Conservation (phyloP, 2,797 vertebrate species). For the Crocodylus rhombifer region DNA sequence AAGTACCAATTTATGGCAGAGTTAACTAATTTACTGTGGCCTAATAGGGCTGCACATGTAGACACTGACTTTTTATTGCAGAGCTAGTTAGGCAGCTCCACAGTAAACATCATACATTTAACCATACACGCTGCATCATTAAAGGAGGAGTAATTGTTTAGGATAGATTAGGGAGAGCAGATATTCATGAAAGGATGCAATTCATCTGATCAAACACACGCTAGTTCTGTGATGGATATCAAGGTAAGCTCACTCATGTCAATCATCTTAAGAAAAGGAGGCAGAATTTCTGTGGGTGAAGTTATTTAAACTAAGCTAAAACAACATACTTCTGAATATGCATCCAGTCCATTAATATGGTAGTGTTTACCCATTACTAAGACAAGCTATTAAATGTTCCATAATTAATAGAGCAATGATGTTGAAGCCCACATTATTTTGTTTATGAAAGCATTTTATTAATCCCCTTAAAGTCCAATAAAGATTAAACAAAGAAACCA, state of each 20-base stretch:
- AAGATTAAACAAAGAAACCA: slow-evolving; percentile 49
- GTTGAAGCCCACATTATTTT: slow-evolving; percentile 44
- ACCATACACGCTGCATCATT: rapidly evolving
- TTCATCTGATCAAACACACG: background rate
- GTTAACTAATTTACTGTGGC: no score
- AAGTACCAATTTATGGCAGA: no score
- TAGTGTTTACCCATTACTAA: slow-evolving; percentile 45
- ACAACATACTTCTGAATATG: slow-evolving; percentile 40
- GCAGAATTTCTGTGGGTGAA: slow-evolving; percentile 28
- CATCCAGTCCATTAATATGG: slow-evolving; percentile 27
- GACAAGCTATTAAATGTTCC: slow-evolving; percentile 36
- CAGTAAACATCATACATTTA: background rate
- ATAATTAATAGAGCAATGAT: slow-evolving; percentile 22
- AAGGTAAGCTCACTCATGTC: background rate
- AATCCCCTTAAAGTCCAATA: slow-evolving; percentile 38
- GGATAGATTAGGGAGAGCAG: background rate
- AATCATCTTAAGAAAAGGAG: slow-evolving; percentile 13
- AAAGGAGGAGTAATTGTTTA: background rate
- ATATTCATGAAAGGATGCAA: background rate
- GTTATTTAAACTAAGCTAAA: slow-evolving; percentile 9
- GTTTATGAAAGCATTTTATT: slow-evolving; percentile 49
- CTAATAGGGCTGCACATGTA: no score
- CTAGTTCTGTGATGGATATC: background rate
- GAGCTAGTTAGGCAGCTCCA: no score
- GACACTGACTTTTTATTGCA: no score